These are phyloP conservation scores for Cynaeus angustus DNA, from an alignment of 2,888 invertebrate species.

Conservation along the genomic window DNA sequence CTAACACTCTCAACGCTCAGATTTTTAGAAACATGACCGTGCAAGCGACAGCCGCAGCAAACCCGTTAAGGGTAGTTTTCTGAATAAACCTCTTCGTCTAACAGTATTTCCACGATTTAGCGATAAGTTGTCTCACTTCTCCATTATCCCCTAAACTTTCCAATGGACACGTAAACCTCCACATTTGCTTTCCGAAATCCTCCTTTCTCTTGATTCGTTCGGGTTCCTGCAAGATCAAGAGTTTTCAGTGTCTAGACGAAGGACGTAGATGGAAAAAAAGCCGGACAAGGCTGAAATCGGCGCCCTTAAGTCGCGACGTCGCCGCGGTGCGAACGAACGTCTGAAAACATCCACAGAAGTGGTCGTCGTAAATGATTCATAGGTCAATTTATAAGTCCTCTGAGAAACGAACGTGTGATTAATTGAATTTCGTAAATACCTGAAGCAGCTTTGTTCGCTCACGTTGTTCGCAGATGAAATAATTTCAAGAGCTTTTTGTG, in stretches of 20 bases:
- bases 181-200: not conserved
- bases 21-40: too few relatives aligned
- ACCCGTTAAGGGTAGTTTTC: not conserved
- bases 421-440: constrained; percentile 37
- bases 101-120: not conserved
- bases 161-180: not conserved
- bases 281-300: constrained; percentile 56
- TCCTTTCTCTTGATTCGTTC: not conserved
- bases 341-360: constrained; percentile 25
- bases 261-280: constrained; percentile 43
- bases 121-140: not conserved
- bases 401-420: constrained; percentile 12
- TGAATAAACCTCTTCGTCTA: not conserved
- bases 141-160: not conserved
- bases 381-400: constrained; percentile 55
- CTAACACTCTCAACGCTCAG: too few relatives aligned
- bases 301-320: constrained; percentile 59
- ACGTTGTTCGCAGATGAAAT: not conserved
- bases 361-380: constrained; percentile 55
- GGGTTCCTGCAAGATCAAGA: constrained; percentile 23
- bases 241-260: constrained; percentile 38
- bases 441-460: constrained; percentile 8
- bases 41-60: not conserved
- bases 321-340: constrained; percentile 34
- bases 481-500: constrained; percentile 3